phyloP scores from a whole-genome alignment of 2,797 vertebrate species.

The Rhabdomys pumilio region DNA sequence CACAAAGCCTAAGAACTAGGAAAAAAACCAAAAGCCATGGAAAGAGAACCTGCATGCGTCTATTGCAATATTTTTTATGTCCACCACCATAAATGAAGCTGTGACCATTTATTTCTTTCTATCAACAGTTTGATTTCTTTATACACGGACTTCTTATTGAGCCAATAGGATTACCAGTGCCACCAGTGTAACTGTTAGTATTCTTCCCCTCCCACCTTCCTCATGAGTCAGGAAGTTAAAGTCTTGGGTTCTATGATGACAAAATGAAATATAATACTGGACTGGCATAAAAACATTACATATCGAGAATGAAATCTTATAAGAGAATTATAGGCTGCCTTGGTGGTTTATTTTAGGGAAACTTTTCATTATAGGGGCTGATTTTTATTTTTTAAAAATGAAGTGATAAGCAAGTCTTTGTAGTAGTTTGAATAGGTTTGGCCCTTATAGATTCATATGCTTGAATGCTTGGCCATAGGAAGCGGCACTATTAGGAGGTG shows the following conservation, averaged over 20 bases:
- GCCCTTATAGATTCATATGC: not conserved
- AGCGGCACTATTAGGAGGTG: not conserved
- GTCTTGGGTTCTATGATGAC: not conserved
- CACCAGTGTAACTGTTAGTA: slow-evolving; percentile 29
- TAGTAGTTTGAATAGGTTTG: not conserved
- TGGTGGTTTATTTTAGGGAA: not conserved
- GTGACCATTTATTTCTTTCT: slow-evolving; percentile 2
- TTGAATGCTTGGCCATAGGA: not conserved
- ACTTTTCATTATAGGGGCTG: slow-evolving; percentile 32
- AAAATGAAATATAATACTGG: slow-evolving; percentile 56
- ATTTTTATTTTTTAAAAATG: not conserved
- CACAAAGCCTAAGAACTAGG: not conserved
- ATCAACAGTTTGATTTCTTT: slow-evolving; percentile 25
- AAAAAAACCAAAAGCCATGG: not conserved
- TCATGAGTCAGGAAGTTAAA: not conserved
- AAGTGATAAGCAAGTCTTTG: not conserved
- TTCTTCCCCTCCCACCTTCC: slow-evolving; percentile 7
- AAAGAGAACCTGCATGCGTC: not conserved
- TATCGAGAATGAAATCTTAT: slow-evolving; percentile 46
- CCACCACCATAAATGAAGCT: not conserved
- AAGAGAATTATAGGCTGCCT: not conserved
- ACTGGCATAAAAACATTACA: slow-evolving; percentile 5
- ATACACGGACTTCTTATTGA: not conserved
- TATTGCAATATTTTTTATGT: not conserved
- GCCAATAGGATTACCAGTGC: not conserved